Evolutionary conservation across 2,113 vertebrate genomes (phyloP), one percentile per base, ranked within the genome.

Genomic region (Channa maculata): DNA sequence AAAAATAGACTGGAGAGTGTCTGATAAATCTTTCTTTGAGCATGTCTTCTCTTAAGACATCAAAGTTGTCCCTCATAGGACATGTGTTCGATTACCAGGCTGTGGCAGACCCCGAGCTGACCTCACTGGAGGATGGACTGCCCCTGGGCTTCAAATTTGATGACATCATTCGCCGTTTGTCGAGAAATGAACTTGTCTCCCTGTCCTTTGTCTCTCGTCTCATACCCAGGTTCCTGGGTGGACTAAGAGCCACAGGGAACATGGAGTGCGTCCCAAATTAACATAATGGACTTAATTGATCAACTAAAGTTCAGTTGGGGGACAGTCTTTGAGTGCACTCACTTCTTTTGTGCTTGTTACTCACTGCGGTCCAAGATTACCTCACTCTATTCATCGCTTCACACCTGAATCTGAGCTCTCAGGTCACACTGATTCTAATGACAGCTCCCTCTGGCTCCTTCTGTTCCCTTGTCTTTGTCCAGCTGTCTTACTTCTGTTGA

Each of bases 281-380:
- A 89, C 86, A 90, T 89, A 90, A 90, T 88, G 81, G 86, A 86
- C 79, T 86, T 86, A 91, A 91, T 88, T 89, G 89, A 89, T 91
- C 60, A 79, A 84, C 66, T 85, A 59, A 82, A 82, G 85, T 88
- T 89, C 85, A 85, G 70, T 72, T 5, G 33, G 80, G 61, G 84
- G 80, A 82, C 85, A 85, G 67, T 57, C 60, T 59, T 70, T 79
- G 70, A 82, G 80, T 86, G 60, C 55, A 63, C 78, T 84, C 78
- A 39, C 63, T 80, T 44, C 46, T 76, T 68, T 87, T 77, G 52
- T 65, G 61, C 74, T 52, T 70, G 76, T 82, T 75, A 81, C 79
- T 59, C 71, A 67, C 52, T 58, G 59, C 65, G 64, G 45, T 77
- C 84, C 80, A 79, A 63, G 11, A 83, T 84, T 49, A 88, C 82